Conservation (phyloP, 1,140 invertebrate genomes). For the Drosophila lacteicornis region DNA sequence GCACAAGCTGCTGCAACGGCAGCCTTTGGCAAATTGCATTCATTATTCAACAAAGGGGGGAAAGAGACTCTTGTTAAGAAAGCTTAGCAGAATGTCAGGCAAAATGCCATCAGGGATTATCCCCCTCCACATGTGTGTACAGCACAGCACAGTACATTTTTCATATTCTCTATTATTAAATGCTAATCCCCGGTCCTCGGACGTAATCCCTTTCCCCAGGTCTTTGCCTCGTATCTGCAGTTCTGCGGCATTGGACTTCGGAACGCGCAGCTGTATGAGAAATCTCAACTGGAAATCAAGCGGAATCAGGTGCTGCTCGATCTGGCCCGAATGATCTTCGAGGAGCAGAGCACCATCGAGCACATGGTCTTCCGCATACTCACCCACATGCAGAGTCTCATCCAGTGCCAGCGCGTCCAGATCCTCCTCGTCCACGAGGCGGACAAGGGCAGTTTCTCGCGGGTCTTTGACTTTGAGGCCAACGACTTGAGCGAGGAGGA, state of each 20-base stretch:
- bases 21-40: slow-evolving; percentile 63
- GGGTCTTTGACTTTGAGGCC: slow-evolving; percentile 96
- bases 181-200: slow-evolving; percentile 5
- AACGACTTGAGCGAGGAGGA: slow-evolving; percentile 91
- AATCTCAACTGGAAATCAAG: slow-evolving; percentile 96
- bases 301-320: slow-evolving; percentile 97
- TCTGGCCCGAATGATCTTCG: slow-evolving; percentile 97
- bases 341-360: slow-evolving; percentile 98
- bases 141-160: slow-evolving; percentile 10
- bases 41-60: slow-evolving; percentile 68
- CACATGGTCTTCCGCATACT: slow-evolving; percentile 97
- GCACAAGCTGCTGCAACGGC: slow-evolving; percentile 12
- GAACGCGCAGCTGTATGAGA: slow-evolving; percentile 97
- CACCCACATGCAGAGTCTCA: slow-evolving; percentile 96
- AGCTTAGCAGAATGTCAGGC: slow-evolving; percentile 60
- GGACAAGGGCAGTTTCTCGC: slow-evolving; percentile 94
- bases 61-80: slow-evolving; percentile 37
- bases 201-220: slow-evolving; percentile 65
- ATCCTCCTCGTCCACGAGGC: slow-evolving; percentile 94
- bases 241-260: slow-evolving; percentile 98
- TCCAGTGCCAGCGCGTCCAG: slow-evolving; percentile 97
- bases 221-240: slow-evolving; percentile 96
- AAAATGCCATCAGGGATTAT: slow-evolving; percentile 52
- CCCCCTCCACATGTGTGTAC: slow-evolving; percentile 19
- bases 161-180: slow-evolving; percentile 24